Evolutionary conservation across 2,888 invertebrate species (phyloP), one percentile per base, ranked within the genome.

Genomic region (Fragum sueziense): DNA sequence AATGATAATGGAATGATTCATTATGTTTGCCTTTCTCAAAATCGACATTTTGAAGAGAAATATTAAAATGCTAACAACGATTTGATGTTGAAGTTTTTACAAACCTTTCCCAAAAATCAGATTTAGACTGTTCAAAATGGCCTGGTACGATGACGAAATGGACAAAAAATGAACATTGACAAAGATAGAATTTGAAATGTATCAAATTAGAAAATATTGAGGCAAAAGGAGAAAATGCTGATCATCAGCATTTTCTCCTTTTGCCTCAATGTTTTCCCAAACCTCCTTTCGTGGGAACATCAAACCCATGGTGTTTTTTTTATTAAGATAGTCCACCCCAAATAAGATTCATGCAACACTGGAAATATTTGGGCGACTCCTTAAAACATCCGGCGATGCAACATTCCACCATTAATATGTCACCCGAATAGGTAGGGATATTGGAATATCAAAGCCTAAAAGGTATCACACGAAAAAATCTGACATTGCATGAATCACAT

Each of bases 1-100:
- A 65, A 14, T 41, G 41, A 65, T 65, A 65, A 65, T 65, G 65
- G 65, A 65, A 41, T 41, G 34, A 65, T 65, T 65, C n/a, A 61
- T 65, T 65, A 61, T 65, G 65, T 65, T 65, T 65, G 65, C 65
- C 65, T 41, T 65, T 65, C 65, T 65, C 41, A 65, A 65, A 65
- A 57, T 47, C 3, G 11, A 4, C 37, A 41, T 34, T 34, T 29
- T 62, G 31, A 25, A 41, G 65, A 65, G 65, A 65, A 41, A 41
- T 65, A 65, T 41, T 65, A 57, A 65, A 65, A 65, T 65, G 65
- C 65, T 65, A 65, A 65, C 65, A 65, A 65, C 65, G 65, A 65
- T n/a, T 4, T 25, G 2, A 25, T 65, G 41, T 65, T 33, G 57
- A 25, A 22, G n/a, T 4, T 1, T 54, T 54, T n/a, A 25, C 6